These are phyloP conservation scores for Lepus europaeus DNA, from an alignment of 2,113 vertebrate species.

Conservation along the genomic window DNA sequence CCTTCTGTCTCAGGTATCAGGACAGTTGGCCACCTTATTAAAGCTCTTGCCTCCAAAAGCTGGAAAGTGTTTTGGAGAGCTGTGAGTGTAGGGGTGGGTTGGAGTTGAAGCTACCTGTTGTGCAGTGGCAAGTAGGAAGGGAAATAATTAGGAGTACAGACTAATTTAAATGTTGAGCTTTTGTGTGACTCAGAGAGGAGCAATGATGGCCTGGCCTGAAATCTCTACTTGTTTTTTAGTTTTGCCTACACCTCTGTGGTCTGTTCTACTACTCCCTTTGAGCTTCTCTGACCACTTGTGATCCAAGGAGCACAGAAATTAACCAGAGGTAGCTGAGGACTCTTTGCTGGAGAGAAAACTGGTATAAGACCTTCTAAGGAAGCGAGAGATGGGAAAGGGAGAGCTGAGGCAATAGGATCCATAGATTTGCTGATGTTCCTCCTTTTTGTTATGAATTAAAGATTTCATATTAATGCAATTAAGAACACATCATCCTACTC, in stretches of 20 bases:
- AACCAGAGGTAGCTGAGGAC: neutral
- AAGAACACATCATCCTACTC: constrained; percentile 87
- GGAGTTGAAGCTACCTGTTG: neutral
- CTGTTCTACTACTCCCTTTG: neutral
- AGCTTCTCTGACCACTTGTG: neutral
- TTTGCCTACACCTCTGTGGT: no score
- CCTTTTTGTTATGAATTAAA: constrained; percentile 92
- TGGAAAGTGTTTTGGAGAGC: neutral
- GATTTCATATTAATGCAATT: constrained; percentile 92
- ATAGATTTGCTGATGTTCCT: constrained; percentile 90
- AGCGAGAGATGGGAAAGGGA: neutral
- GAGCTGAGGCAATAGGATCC: neutral
- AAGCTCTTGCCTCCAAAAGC: neutral
- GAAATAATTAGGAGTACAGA: neutral
- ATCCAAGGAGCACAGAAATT: neutral
- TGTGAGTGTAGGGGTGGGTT: neutral
- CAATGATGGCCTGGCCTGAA: neutral
- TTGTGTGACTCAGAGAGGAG: neutral
- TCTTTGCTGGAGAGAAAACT: neutral
- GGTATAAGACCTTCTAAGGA: neutral
- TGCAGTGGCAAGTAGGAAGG: neutral
- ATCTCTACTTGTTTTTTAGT: neutral
- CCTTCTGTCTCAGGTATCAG: neutral
- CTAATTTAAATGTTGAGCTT: neutral
- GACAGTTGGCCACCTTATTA: neutral